A percentile compares a stretch with the other conserved stretches of the same genome.
Evolutionary conservation across 1,140 invertebrate genomes (phyloP).

Genomic region (Drosophila pallidifrons): DNA sequence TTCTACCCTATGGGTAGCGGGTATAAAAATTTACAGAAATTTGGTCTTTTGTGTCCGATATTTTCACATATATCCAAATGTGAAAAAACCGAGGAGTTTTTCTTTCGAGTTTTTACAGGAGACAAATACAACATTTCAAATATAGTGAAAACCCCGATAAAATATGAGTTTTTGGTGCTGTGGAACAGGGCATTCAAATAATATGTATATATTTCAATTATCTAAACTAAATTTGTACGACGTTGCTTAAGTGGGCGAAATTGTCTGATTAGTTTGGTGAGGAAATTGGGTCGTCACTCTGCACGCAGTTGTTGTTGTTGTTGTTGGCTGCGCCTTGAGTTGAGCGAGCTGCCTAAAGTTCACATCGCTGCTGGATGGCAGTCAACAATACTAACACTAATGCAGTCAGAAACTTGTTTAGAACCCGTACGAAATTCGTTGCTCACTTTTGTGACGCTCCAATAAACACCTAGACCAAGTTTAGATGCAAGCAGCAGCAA

Average conservation of each 20-base stretch:
- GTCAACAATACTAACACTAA: slow-evolving; percentile 15
- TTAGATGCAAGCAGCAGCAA: slow-evolving; percentile 44
- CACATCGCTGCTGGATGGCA: slow-evolving; percentile 56
- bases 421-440: slow-evolving; percentile 39
- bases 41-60: too few species aligned
- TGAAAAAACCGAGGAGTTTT: too few species aligned
- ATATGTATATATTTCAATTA: too few species aligned
- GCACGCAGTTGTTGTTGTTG: slow-evolving; percentile 1
- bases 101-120: too few species aligned
- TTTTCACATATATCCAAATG: too few species aligned
- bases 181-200: too few species aligned
- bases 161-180: too few species aligned
- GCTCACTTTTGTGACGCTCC: slow-evolving; percentile 73
- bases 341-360: slow-evolving; percentile 50
- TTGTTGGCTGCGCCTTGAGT: slow-evolving; percentile 10
- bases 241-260: slow-evolving; percentile 16
- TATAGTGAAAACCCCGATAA: too few species aligned
- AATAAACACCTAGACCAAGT: slow-evolving; percentile 74
- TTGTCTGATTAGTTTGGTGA: slow-evolving; percentile 24
- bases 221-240: background rate
- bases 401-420: slow-evolving; percentile 36
- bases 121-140: too few species aligned
- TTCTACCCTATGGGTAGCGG: too few species aligned
- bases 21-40: too few species aligned
- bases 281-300: slow-evolving; percentile 31